Percentiles rank a stretch among this genome's conserved stretches.
Conservation (phyloP, 1,140 invertebrate species). For the Cyclina sinensis region DNA sequence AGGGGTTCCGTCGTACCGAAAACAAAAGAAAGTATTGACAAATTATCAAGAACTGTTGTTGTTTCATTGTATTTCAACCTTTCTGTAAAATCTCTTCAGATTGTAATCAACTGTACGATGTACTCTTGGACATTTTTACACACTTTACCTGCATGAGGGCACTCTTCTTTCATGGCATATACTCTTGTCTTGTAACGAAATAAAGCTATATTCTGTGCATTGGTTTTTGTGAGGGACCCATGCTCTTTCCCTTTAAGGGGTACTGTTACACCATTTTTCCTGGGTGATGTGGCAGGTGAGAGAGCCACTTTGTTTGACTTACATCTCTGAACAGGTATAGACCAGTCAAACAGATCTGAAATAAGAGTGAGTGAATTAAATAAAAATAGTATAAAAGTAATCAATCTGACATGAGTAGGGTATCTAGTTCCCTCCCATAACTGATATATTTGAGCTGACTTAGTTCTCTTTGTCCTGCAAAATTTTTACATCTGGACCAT, state of each 20-base stretch:
- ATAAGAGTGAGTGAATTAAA: neutral
- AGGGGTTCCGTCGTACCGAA: no score
- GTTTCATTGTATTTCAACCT: no score
- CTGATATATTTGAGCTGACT: no score
- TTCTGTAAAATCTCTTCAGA: no score
- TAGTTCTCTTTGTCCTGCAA: no score
- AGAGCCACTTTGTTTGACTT: slow-evolving; percentile 45
- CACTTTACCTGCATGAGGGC: slow-evolving; percentile 52
- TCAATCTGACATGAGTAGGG: no score
- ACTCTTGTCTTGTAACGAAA: slow-evolving; percentile 39
- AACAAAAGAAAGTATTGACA: no score
- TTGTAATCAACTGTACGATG: neutral
- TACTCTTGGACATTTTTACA: no score
- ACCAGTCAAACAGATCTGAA: slow-evolving; percentile 61
- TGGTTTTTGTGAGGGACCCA: slow-evolving; percentile 7
- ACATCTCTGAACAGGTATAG: slow-evolving; percentile 42
- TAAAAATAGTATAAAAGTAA: no score
- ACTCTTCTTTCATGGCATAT: slow-evolving; percentile 48
- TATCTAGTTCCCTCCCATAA: no score
- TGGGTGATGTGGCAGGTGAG: slow-evolving; percentile 19
- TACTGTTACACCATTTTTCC: slow-evolving; percentile 33
- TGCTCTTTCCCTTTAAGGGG: neutral
- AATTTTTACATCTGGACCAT: no score
- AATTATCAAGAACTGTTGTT: no score
- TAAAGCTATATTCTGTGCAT: slow-evolving; percentile 45